Base-by-base conservation (phyloP, 1,140 invertebrate genomes). In the Streblospio benedicti region DNA sequence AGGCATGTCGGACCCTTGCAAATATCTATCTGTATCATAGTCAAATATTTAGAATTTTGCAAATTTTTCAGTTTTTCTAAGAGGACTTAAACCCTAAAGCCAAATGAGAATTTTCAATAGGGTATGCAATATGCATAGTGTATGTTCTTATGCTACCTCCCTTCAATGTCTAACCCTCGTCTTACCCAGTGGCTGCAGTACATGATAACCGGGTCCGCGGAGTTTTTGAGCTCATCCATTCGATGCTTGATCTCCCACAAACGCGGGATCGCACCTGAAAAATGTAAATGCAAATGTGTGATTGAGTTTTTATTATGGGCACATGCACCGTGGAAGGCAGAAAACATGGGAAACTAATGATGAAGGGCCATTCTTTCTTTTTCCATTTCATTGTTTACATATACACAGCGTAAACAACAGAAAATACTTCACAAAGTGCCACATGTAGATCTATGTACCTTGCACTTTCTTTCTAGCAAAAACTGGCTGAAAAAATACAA, bases 261-360 rank as follows among this genome's bases (percentile, higher is more conserved):
- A n/a, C 83, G 69, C 9, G 83, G 83, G 45, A 84, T 81, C n/a
- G 80, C 79, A 9, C 81, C 82, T 66, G 1, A 77, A 79, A 56
- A 78, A 79, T 12, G 80, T 78, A 9, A 83, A 82, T 25, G 84
- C 66, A 4, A 74, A 66, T 3, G 81, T 61, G 27, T 78, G 65
- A 2, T 82, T 77, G 18, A 80, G 70, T 1, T 80, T 67, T 56
- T 76, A 78, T 51, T 79, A 73, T 50, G 75, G 78, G 25, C 76
- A 77, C 59, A 81, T 71, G 4, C 53, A 16, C 81, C 75, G 2
- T 81, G 78, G 16, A 83, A 62, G 32, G 76, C 76, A 16, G 78
- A 71, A 67, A 76, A 61, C 31, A 83, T 71, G 63, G n/a, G n/a
- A n/a, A n/a, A n/a, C n/a, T 83, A 75, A 27, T 73, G 78, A 0